Percentiles rank a stretch among this genome's conserved stretches.
Conservation (phyloP, 1,140 invertebrate species). For the Himalopsyche phryganea region DNA sequence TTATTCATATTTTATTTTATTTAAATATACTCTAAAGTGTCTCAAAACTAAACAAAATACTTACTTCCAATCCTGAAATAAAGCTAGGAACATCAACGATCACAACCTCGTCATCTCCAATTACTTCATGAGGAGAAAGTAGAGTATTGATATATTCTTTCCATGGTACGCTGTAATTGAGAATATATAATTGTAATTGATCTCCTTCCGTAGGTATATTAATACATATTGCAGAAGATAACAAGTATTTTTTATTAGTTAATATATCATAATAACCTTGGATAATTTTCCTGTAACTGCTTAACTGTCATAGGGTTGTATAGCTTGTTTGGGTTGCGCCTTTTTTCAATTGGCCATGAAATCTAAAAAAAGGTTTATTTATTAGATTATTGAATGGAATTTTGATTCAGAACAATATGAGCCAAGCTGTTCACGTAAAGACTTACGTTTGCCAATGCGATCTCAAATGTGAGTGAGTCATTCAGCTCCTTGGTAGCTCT, state of each 20-base stretch:
- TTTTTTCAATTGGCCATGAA: slow-evolving; percentile 83
- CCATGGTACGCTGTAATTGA: slow-evolving; percentile 65
- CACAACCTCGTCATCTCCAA: slow-evolving; percentile 70
- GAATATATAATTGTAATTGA: background rate
- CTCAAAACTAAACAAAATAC: slow-evolving; percentile 20
- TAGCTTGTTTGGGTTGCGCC: slow-evolving; percentile 83
- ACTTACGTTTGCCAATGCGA: slow-evolving; percentile 86
- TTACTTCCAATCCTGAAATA: slow-evolving; percentile 63
- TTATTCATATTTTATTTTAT: too few species aligned
- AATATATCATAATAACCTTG: slow-evolving; percentile 51
- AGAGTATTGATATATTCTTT: slow-evolving; percentile 76
- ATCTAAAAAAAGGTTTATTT: slow-evolving; percentile 57
- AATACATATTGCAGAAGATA: background rate
- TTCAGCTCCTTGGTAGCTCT: slow-evolving; percentile 71
- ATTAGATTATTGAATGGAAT: background rate
- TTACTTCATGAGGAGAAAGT: slow-evolving; percentile 56
- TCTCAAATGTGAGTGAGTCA: slow-evolving; percentile 88
- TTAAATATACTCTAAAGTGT: background rate
- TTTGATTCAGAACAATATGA: background rate
- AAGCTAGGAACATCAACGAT: slow-evolving; percentile 79
- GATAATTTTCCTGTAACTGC: slow-evolving; percentile 70
- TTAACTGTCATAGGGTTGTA: slow-evolving; percentile 87
- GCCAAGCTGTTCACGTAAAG: background rate
- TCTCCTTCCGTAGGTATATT: background rate
- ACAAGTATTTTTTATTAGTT: too few species aligned